Evolutionary conservation across 2,888 invertebrate genomes (phyloP), one percentile per base, ranked within the genome.

Genomic region (Thecocarcelia acutangulata): DNA sequence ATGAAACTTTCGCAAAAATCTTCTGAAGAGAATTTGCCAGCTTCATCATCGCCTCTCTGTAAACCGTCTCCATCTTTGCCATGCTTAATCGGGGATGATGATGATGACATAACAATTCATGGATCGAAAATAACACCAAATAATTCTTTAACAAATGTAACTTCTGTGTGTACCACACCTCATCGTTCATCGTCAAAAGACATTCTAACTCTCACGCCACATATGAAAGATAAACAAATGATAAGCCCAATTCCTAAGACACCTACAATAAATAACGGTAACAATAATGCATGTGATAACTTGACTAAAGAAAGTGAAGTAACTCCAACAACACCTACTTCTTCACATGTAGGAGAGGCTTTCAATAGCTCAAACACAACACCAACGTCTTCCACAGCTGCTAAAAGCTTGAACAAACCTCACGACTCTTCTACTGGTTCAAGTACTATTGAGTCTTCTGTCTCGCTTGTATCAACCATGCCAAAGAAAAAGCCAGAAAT

Each of bases 31-130:
- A 80, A 76, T 12, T 85, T 84, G 46, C 89, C 91, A 75, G 87
- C 91, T 0, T 48, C 80, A 12, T n/a, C 54, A 17, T 85, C 84
- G 4, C 88, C 91, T 6, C 87, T 91, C 12, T 90, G 88, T 79
- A 90, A 90, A 68, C 93, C 92, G 83, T 93, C 93, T 56, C 93
- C 93, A 15, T 94, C 94, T 87, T 90, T 94, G 82, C 94, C 94
- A 1, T 93, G 92, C 33, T 84, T 91, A 84, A 90, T 94, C 80
- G 92, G 93, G 9, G 95, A 95, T 13, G 95, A 95, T 80, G 94
- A 87, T 17, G 93, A 63, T 85, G 91, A 84, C 4, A 68, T 80
- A 15, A 42, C 78, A 50, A 42, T 77, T 17, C 73, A 75, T 40
- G 56, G 37, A 33, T 6, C 48, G 8, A 79, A 76, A 83, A 70